Percentiles rank a stretch among this genome's conserved stretches.
These are phyloP conservation scores for Balearica regulorum DNA, from an alignment of 2,797 vertebrate genomes.

Conservation along the genomic window DNA sequence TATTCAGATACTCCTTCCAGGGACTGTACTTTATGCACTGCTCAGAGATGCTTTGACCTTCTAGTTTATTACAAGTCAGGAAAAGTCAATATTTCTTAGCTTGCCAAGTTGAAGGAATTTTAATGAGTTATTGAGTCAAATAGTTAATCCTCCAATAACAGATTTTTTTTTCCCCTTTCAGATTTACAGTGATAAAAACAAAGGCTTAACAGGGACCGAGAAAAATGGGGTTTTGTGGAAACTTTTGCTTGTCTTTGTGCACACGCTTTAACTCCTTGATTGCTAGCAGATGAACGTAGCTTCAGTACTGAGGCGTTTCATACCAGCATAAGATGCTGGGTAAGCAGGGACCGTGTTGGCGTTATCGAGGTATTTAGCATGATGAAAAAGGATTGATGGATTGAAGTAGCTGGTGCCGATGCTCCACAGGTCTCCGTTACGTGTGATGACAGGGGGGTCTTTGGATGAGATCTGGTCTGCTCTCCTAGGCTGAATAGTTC, in stretches of 20 bases:
- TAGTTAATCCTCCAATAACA: constrained; percentile 71
- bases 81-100: constrained; percentile 69
- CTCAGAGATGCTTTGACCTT: constrained; percentile 69
- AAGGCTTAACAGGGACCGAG: constrained; percentile 31
- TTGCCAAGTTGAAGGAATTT: constrained; percentile 71
- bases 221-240: background rate
- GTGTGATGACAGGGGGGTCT: accelerated
- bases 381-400: background rate
- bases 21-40: constrained; percentile 41
- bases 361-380: background rate
- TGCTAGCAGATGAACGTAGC: background rate
- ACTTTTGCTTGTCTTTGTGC: background rate
- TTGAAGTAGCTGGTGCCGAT: background rate
- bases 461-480: background rate
- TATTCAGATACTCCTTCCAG: constrained; percentile 2
- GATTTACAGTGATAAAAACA: constrained; percentile 69
- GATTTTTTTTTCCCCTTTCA: constrained; percentile 48
- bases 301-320: background rate
- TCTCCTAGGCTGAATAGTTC: background rate
- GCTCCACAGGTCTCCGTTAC: background rate
- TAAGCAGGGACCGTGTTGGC: background rate
- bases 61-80: constrained; percentile 76
- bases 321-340: background rate
- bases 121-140: constrained; percentile 76
- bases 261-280: background rate